Evolutionary conservation across 2,113 vertebrate species (phyloP).

Genomic region (Ariopsis seemanni): DNA sequence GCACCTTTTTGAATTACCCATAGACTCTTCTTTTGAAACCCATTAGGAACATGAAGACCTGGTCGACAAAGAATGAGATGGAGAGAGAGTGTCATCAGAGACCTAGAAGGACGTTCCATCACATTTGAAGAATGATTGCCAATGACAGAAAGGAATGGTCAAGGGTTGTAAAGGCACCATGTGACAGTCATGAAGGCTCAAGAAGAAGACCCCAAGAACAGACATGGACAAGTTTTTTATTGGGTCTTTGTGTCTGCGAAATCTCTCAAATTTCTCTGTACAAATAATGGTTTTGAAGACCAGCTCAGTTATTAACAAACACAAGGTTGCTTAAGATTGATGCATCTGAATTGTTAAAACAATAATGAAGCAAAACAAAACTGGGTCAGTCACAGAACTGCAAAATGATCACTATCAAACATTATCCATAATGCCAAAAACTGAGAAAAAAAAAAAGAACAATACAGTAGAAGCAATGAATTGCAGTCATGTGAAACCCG

Average conservation of each 20-base stretch:
- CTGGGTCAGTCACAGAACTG: background rate
- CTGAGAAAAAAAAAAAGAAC: background rate
- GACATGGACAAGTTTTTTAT: background rate
- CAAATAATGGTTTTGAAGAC: background rate
- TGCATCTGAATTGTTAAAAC: background rate
- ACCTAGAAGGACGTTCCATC: too few relatives aligned
- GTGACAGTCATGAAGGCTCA: too few relatives aligned
- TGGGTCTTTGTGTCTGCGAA: background rate
- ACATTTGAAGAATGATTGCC: too few relatives aligned
- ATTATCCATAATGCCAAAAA: background rate
- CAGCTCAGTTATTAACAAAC: background rate
- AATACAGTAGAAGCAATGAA: slow-evolving; percentile 16
- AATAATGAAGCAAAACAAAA: background rate
- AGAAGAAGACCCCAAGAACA: too few relatives aligned
- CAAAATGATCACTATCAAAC: background rate
- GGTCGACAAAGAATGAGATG: too few relatives aligned
- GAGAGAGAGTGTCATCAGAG: too few relatives aligned
- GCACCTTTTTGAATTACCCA: too few relatives aligned
- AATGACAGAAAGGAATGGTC: too few relatives aligned
- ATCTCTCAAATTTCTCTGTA: background rate
- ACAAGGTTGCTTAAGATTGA: background rate
- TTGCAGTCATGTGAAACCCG: slow-evolving; percentile 16
- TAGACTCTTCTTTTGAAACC: too few relatives aligned
- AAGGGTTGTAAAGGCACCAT: too few relatives aligned
- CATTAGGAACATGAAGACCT: too few relatives aligned